Evolutionary conservation across 1,140 invertebrate genomes (phyloP).

Genomic region (Pseudomyrmex concolor): DNA sequence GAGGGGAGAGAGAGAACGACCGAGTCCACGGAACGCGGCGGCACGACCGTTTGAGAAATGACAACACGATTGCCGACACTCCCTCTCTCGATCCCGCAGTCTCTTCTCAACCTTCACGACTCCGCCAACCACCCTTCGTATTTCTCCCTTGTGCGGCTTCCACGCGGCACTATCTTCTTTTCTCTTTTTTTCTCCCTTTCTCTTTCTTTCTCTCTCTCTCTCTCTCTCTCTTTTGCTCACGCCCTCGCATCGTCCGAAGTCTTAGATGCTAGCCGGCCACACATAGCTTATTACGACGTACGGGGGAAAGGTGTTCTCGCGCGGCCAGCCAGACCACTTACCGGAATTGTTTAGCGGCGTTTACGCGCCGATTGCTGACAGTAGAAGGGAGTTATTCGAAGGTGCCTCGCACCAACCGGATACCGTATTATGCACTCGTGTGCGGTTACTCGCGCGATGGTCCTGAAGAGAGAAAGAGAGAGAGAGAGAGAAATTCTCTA

Average conservation of each 20-base stretch:
- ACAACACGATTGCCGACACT: conserved; percentile 74
- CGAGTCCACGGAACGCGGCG: conserved; percentile 64
- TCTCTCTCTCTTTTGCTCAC: not conserved
- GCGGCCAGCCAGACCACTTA: conserved; percentile 67
- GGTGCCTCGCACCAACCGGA: not conserved
- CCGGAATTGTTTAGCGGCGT: conserved; percentile 76
- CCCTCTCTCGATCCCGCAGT: conserved; percentile 9
- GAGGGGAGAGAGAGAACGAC: conserved; percentile 10
- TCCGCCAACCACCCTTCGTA: not conserved
- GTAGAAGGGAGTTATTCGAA: conserved; percentile 52
- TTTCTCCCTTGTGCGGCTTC: conserved; percentile 23
- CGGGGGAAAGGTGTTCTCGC: conserved; percentile 66
- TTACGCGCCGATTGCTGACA: conserved; percentile 76
- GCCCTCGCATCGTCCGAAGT: not conserved
- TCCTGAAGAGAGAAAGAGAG: not conserved
- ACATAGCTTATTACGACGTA: conserved; percentile 71
- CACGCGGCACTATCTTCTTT: not conserved
- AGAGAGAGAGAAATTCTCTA: not conserved
- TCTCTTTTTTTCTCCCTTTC: conserved; percentile 10
- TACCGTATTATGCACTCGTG: conserved; percentile 62
- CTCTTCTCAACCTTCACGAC: not conserved
- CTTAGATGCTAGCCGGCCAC: conserved; percentile 28
- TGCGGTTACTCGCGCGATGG: not conserved
- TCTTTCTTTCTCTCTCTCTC: conserved; percentile 2
- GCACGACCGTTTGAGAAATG: conserved; percentile 75